Percentiles rank a stretch among this genome's conserved stretches.
These are phyloP conservation scores for Larimichthys crocea DNA, from an alignment of 2,113 vertebrate genomes.

Conservation along the genomic window DNA sequence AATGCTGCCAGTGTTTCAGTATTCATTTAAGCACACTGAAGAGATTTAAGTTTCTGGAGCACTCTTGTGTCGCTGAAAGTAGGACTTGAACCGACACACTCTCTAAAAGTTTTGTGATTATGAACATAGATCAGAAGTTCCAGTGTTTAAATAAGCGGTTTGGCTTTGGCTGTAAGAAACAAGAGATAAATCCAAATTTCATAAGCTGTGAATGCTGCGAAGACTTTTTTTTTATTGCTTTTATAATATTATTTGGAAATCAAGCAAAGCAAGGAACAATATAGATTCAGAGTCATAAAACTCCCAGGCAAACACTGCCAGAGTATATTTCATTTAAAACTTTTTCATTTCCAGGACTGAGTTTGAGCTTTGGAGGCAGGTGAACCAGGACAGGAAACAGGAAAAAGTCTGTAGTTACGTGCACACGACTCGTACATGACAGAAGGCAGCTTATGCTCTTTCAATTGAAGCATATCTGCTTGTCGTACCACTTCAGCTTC, in stretches of 20 bases:
- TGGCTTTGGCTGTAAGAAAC: neutral
- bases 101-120: slow-evolving; percentile 2
- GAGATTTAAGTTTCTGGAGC: slow-evolving; percentile 1
- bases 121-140: neutral
- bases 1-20: slow-evolving; percentile 32
- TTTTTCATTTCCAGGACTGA: slow-evolving; percentile 26
- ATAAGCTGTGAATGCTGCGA: neutral
- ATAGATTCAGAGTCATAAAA: neutral
- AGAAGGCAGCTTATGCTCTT: neutral
- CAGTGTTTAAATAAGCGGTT: neutral
- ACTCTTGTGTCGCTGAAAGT: neutral
- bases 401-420: neutral
- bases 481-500: neutral
- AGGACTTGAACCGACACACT: neutral
- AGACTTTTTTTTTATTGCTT: slow-evolving; percentile 24
- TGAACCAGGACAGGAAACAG: neutral
- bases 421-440: neutral
- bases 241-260: slow-evolving; percentile 30
- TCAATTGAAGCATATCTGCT: slow-evolving; percentile 14
- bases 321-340: slow-evolving; percentile 38
- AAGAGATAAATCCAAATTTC: slow-evolving; percentile 2
- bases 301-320: neutral
- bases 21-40: slow-evolving; percentile 18
- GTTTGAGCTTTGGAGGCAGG: slow-evolving; percentile 1
- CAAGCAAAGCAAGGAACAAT: neutral